Evolutionary conservation across 2,797 vertebrate species (phyloP).

Genomic region (Enteromius mattozi): DNA sequence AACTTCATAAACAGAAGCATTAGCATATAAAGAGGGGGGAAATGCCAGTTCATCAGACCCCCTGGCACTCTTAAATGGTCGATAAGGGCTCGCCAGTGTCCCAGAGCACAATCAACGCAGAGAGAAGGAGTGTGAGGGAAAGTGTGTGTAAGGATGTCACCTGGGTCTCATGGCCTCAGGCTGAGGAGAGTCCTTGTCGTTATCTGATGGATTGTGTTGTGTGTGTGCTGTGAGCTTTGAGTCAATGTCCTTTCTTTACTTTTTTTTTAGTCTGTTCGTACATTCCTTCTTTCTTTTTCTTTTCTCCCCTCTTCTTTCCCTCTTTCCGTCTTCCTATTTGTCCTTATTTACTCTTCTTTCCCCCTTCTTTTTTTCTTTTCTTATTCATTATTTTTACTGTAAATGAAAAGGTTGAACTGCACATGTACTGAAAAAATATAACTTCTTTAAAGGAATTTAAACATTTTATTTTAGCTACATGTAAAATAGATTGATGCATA

Average conservation of each 20-base stretch:
- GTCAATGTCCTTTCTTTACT: not conserved
- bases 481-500: not conserved
- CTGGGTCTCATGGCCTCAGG: constrained; percentile 40
- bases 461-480: too few species aligned
- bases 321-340: not conserved
- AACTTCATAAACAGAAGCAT: constrained; percentile 70
- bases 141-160: constrained; percentile 29
- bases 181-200: constrained; percentile 33
- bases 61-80: constrained; percentile 56
- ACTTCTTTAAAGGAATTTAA: too few species aligned
- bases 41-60: constrained; percentile 48
- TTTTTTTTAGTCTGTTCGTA: not conserved
- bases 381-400: not conserved
- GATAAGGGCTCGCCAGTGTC: constrained; percentile 48
- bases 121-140: constrained; percentile 9
- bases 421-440: too few species aligned
- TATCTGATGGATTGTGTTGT: constrained; percentile 48
- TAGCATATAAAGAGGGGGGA: constrained; percentile 81
- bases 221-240: not conserved
- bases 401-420: not conserved
- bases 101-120: constrained; percentile 43
- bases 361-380: not conserved
- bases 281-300: not conserved
- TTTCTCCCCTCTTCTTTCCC: not conserved
- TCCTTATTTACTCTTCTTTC: not conserved